A percentile compares a stretch with the other conserved stretches of the same genome.
These are phyloP conservation scores for Drosophila nikananu DNA, from an alignment of 1,140 invertebrate species.

Conservation along the genomic window DNA sequence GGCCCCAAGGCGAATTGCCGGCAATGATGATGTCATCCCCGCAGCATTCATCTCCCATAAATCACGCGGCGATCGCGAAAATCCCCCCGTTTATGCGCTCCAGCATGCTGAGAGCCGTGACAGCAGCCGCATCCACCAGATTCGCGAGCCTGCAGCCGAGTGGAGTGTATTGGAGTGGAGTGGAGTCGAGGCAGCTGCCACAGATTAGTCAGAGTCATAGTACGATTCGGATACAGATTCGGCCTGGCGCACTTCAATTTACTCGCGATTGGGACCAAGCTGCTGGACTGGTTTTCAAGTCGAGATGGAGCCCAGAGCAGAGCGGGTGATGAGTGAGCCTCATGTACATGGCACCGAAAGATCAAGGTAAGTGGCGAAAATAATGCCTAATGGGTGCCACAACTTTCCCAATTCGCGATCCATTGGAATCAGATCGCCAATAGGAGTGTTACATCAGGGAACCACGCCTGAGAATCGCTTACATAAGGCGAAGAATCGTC, in stretches of 20 bases:
- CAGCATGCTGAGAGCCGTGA: conserved; percentile 42
- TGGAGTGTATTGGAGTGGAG: conserved; percentile 12
- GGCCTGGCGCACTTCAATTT: conserved; percentile 53
- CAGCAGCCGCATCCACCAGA: conserved; percentile 40
- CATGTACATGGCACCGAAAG: conserved; percentile 35
- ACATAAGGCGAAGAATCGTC: conserved; percentile 17
- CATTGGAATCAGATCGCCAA: conserved; percentile 10
- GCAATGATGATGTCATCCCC: conserved; percentile 71
- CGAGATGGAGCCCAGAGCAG: conserved; percentile 1
- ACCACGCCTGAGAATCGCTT: conserved; percentile 4
- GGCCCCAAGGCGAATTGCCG: conserved; percentile 25
- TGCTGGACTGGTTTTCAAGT: conserved; percentile 64
- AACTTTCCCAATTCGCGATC: not conserved
- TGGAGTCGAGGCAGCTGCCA: conserved; percentile 76
- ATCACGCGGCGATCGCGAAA: conserved; percentile 65
- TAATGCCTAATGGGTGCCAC: conserved; percentile 10
- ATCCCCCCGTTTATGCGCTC: conserved; percentile 55
- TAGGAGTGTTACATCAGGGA: conserved; percentile 10
- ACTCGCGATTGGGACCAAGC: conserved; percentile 52
- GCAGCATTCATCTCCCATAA: conserved; percentile 64
- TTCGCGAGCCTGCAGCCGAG: conserved; percentile 37
- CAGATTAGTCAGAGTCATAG: conserved; percentile 74
- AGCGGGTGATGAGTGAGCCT: conserved; percentile 6
- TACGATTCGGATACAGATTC: conserved; percentile 39
- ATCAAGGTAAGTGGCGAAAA: conserved; percentile 69